Evolutionary conservation across 2,888 invertebrate genomes (phyloP).

Genomic region (Drosophila meridionalis): DNA sequence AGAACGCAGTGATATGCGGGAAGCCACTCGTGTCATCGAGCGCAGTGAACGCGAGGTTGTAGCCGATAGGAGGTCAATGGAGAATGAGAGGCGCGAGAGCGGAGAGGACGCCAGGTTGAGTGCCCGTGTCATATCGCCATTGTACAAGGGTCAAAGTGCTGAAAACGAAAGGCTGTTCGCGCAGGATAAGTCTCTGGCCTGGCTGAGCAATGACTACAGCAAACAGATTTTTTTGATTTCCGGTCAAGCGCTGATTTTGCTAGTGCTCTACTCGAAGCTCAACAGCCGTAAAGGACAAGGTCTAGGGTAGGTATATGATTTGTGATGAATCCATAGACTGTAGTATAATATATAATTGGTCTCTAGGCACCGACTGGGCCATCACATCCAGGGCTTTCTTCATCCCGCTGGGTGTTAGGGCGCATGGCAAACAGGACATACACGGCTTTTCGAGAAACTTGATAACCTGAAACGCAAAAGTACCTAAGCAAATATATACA

Average conservation of each 20-base stretch:
- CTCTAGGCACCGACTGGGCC: slow-evolving; percentile 40
- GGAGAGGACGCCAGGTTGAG: background rate
- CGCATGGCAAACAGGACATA: background rate
- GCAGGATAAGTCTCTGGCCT: slow-evolving; percentile 15
- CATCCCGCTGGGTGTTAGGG: slow-evolving; percentile 48
- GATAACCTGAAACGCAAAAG: slow-evolving; percentile 49
- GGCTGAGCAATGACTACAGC: slow-evolving; percentile 30
- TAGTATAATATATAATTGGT: background rate
- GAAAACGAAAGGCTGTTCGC: background rate
- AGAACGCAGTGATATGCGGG: background rate
- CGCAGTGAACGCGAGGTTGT: background rate
- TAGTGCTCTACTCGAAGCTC: slow-evolving; percentile 50
- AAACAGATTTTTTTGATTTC: slow-evolving; percentile 52
- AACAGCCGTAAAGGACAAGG: slow-evolving; percentile 42
- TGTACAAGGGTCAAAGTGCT: background rate
- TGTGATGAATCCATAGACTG: background rate
- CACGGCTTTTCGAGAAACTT: slow-evolving; percentile 19
- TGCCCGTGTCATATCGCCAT: background rate
- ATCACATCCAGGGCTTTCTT: slow-evolving; percentile 48
- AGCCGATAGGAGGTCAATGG: background rate
- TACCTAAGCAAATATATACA: slow-evolving; percentile 34
- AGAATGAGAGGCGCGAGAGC: background rate
- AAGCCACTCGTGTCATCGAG: background rate
- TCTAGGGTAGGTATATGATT: slow-evolving; percentile 41
- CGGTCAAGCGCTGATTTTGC: slow-evolving; percentile 48